Base-by-base conservation (phyloP, 2,797 vertebrate genomes). In the Liparis tanakae region DNA sequence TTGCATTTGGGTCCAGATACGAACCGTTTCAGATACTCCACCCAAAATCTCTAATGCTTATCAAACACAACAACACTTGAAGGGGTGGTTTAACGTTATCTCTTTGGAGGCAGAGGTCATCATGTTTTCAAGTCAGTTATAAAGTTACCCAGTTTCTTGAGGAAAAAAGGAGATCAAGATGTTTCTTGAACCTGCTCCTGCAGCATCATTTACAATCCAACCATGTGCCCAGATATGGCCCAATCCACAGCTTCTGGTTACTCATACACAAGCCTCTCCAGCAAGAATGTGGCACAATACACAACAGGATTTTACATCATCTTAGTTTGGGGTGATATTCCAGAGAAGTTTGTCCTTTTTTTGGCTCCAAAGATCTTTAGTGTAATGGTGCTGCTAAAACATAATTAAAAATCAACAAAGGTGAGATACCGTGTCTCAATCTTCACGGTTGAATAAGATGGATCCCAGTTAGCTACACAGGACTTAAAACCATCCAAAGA, bases 381-480 rank as follows among this genome's bases (percentile, higher is more conserved):
- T 6, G 50, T 7, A 22, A 30, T 1, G 12, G 8, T 30, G 20
- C 15, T 14, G 39, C 7, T 20, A 8, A n/a, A 9, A 43, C n/a
- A 3, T 65, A 25, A 46, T 62, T 46, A 66, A 39, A 66, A 60
- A 5, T 5, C 1, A 41, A 15, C 33, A 48, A 54, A 44, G 14
- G 14, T 62, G 18, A 62, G 18, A 60, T 48, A 0, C 34, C 72
- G 43, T 46, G 6, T 57, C 41, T 55, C 50, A 63, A 3, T 46
- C 43, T 46, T 39, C 1, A n/a, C 20, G 6, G 1, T 10, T 33
- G 15, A 34, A 20, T 55, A 51, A 30, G 20, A 17, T 41, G 18
- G 5, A 80, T 36, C 14, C n/a, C 17, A 46, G 34, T 46, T 55
- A 43, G 3, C 39, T 61, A 65, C 20, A 33, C 37, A 69, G 30